These are phyloP conservation scores for Drosophila tripunctata DNA, from an alignment of 2,888 invertebrate species.

Conservation along the genomic window DNA sequence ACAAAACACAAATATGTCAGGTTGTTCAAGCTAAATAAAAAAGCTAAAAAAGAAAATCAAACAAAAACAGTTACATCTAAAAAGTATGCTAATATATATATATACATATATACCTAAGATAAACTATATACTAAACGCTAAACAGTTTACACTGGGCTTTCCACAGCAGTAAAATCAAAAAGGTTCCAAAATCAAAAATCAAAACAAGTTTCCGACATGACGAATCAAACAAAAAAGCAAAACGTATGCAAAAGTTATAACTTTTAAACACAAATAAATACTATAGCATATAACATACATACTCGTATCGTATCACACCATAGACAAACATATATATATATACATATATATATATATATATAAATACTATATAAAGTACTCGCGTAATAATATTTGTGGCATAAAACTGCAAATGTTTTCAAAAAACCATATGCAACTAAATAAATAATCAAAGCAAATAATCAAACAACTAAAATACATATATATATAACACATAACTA, in stretches of 20 bases:
- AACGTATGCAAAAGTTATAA: neutral
- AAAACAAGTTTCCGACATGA: constrained; percentile 15
- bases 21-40: constrained; percentile 52
- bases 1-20: constrained; percentile 55
- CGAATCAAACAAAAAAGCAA: constrained; percentile 30
- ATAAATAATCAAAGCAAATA: constrained; percentile 51
- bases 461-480: constrained; percentile 26
- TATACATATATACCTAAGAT: constrained; percentile 25
- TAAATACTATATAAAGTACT: constrained; percentile 22
- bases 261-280: constrained; percentile 20
- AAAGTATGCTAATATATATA: constrained; percentile 14
- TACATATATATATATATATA: constrained; percentile 12
- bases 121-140: constrained; percentile 57
- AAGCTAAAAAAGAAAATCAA: constrained; percentile 31
- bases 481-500: neutral
- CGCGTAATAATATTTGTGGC: constrained; percentile 32
- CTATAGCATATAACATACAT: constrained; percentile 14
- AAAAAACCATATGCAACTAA: constrained; percentile 28
- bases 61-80: constrained; percentile 15
- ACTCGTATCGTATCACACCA: constrained; percentile 1
- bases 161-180: constrained; percentile 84
- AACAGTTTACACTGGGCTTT: constrained; percentile 82
- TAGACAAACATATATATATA: constrained; percentile 18
- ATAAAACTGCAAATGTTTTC: constrained; percentile 3
- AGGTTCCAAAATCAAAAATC: constrained; percentile 49